Conservation (phyloP, 2,113 vertebrate species). For the Phainopepla nitens region DNA sequence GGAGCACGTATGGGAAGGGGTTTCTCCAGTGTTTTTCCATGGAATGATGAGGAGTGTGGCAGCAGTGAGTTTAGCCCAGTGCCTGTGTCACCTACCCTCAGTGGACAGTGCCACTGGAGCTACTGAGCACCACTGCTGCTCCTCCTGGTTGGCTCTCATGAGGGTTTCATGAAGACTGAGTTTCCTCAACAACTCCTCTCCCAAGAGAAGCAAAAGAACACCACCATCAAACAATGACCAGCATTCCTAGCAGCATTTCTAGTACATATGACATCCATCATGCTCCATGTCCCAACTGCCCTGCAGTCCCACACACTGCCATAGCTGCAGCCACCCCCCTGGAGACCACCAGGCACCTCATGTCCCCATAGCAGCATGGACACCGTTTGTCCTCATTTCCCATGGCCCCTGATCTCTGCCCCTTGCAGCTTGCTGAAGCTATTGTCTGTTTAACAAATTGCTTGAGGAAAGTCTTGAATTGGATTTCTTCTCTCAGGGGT, state of each 20-base stretch:
- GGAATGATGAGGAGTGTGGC: neutral
- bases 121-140: fast-evolving
- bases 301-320: fast-evolving
- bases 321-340: fast-evolving
- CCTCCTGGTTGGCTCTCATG: neutral
- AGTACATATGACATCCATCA: fast-evolving
- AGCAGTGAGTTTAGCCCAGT: fast-evolving
- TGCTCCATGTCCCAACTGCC: fast-evolving
- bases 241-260: neutral
- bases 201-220: neutral
- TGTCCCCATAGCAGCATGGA: fast-evolving
- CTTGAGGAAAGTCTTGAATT: neutral
- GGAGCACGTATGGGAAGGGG: neutral
- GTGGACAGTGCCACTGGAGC: fast-evolving
- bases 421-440: neutral
- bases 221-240: neutral
- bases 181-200: neutral
- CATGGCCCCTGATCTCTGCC: neutral
- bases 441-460: neutral
- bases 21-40: neutral
- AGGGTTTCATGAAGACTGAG: neutral
- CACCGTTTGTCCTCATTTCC: neutral
- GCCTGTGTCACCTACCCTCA: neutral
- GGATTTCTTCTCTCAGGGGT: neutral
- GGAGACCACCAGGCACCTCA: neutral